Percentiles rank a stretch among this genome's conserved stretches.
Conservation (phyloP, 2,113 vertebrate genomes). For the Hemichromis elongatus region DNA sequence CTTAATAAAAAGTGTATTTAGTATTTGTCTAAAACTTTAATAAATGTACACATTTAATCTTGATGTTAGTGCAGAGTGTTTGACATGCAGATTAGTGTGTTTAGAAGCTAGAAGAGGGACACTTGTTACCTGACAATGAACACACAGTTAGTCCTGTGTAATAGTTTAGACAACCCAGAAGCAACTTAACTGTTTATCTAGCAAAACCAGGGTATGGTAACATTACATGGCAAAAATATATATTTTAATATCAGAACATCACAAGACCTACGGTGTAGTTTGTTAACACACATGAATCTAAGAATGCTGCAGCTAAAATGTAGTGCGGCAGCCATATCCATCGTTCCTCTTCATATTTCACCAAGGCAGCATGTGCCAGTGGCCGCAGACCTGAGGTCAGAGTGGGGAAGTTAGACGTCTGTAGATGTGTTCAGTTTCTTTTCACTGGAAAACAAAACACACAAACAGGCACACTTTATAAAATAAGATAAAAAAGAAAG, state of each 20-base stretch:
- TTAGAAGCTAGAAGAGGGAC: neutral
- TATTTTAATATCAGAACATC: neutral
- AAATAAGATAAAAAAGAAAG: neutral
- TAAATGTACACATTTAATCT: neutral
- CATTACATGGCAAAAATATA: neutral
- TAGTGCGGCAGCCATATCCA: neutral
- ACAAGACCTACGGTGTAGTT: neutral
- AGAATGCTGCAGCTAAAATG: neutral
- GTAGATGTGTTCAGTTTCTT: constrained; percentile 19
- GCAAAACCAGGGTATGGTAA: neutral
- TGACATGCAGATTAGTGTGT: neutral
- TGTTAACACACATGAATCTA: neutral
- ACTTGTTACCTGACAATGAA: neutral
- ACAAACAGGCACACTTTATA: neutral
- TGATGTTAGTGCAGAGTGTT: neutral
- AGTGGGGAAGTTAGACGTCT: constrained; percentile 18
- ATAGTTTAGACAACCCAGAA: too few species aligned
- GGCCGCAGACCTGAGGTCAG: neutral
- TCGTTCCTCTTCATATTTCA: neutral
- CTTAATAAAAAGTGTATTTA: neutral
- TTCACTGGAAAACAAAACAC: constrained; percentile 8
- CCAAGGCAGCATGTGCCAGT: neutral
- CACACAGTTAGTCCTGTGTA: neutral
- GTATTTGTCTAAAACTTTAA: neutral
- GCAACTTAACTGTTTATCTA: neutral